Base-by-base conservation (phyloP, 1,140 invertebrate genomes). In the Cepaea nemoralis region DNA sequence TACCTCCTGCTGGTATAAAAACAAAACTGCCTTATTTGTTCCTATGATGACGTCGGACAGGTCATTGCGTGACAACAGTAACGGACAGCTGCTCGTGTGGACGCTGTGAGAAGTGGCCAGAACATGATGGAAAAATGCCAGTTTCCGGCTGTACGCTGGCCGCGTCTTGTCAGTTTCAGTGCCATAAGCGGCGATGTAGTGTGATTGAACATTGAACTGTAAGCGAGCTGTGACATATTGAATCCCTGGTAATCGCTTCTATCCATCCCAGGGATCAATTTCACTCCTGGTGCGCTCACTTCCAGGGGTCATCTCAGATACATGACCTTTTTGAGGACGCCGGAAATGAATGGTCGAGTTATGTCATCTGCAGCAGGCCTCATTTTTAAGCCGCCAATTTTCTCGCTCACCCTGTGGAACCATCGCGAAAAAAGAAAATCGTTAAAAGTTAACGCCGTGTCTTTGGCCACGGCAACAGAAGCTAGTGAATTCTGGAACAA, bases 151-250 rank as follows among this genome's bases (percentile, higher is more conserved):
- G 0, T 40, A 40, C 69, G 37, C 37, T 39, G 69, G 69, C 35
- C 69, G 37, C 35, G 1, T 35, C 50, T 55, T 77, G 75, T 77
- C 75, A 77, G 33, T 39, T 66, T 42, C 77, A 78, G 77, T 22
- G 37, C 77, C 63, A 78, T 78, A 78, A 78, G 63, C 59, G 31
- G 63, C 59, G 77, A 78, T 78, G 39, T 78, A 78, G 42, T 78
- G 77, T 78, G 59, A 78, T 78, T 78, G 77, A 78, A 78, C 77
- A 59, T 69, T 69, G 59, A 78, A 69, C 77, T 78, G 77, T 78
- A 69, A 45, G 63, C 77, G 77, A 69, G 77, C 77, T 69, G 77
- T 78, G 63, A 78, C 77, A 59, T 69, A 59, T 42, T 75, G 73
- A 50, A 45, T 75, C 73, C 31, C 59, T 37, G 35, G 33, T 77